Base-by-base conservation (phyloP, 2,797 vertebrate genomes). In the Pogoniulus pusillus region DNA sequence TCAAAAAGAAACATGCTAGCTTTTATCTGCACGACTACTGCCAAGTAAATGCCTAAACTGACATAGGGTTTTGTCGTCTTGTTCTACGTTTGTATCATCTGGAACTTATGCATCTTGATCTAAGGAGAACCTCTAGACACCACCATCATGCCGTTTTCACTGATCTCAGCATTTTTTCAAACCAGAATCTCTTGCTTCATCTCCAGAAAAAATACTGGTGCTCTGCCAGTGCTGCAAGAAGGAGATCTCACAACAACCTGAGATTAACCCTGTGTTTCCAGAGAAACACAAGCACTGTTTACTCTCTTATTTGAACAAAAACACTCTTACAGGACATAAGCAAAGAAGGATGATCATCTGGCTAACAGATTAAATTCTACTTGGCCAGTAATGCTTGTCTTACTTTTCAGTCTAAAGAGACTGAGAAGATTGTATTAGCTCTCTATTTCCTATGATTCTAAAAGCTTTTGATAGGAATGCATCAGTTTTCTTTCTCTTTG, bases 261-360 rank as follows among this genome's bases (percentile, higher is more conserved):
- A 77, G 55, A 77, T 85, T 86, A 91, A 90, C 85, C 26, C 60
- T 34, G 16, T 58, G 18, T 59, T 92, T 84, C 88, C 24, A 64
- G 57, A 19, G 23, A 26, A 79, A 64, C 20, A 43, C 8, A 35
- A 53, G 3, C 30, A 20, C 32, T 39, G 20, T 27, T 77, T 45
- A n/a, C 43, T 13, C 39, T 85, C 12, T 10, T 17, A 6, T 6
- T 75, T 59, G 49, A 65, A 73, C 66, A 78, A 55, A 63, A 75
- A 14, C 55, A 68, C 24, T 37, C 30, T 59, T 30, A 39, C 19
- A 29, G 41, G 63, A 57, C 8, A 24, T 3, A 26, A 87, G 18
- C 26, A 63, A 34, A 62, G 55, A 72, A 53, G 22, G 17, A 41
- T 2, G 7, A 45, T 53, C 58, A 72, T 43, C 22, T 43, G 41